Percentiles rank a stretch among this genome's conserved stretches.
These are phyloP conservation scores for Archilochus colubris DNA, from an alignment of 2,113 vertebrate species.

Conservation along the genomic window DNA sequence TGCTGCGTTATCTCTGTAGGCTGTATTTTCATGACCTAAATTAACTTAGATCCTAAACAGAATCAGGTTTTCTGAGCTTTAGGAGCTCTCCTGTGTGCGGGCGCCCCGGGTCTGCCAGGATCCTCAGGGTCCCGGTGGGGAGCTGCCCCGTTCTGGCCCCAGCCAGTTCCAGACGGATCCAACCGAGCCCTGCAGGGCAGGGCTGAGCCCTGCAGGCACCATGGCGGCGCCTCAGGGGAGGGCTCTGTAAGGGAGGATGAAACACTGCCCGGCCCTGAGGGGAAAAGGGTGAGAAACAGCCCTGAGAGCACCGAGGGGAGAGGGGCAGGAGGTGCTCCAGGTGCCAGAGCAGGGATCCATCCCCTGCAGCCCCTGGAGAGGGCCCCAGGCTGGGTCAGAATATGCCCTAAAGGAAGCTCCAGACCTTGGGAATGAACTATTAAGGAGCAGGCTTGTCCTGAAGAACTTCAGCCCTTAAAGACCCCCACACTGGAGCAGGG, in stretches of 20 bases:
- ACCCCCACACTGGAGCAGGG: neutral
- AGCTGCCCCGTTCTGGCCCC: fast-evolving
- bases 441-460: neutral
- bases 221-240: fast-evolving
- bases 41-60: neutral
- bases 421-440: neutral
- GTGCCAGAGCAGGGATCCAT: too few relatives aligned
- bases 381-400: neutral
- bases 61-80: neutral
- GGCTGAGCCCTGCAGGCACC: neutral
- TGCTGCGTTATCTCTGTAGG: neutral
- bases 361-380: neutral
- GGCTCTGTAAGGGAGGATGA: too few relatives aligned
- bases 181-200: neutral
- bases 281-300: neutral
- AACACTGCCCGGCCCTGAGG: fast-evolving
- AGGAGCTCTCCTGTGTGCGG: neutral
- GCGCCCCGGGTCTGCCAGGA: fast-evolving
- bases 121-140: neutral
- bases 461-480: neutral
- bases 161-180: neutral
- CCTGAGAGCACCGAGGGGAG: fast-evolving
- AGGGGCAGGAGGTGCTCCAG: neutral
- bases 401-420: neutral
- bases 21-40: neutral